Evolutionary conservation across 1,140 invertebrate species (phyloP), one percentile per base, ranked within the genome.

Genomic region (Leguminivora glycinivorella): DNA sequence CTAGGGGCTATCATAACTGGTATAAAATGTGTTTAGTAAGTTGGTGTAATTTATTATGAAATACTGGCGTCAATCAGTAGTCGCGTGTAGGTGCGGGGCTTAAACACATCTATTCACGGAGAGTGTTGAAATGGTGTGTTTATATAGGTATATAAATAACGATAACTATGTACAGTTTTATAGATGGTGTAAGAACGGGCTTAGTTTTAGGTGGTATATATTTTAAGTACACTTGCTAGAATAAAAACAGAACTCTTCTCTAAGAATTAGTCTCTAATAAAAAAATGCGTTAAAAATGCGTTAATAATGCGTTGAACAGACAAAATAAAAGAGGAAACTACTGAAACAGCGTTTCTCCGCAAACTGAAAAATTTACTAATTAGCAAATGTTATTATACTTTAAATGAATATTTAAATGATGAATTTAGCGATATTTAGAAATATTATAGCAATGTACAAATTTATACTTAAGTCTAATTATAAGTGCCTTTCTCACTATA

Each of bases 1-100:
- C 29, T 25, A 68, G 70, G 58, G 63, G 47, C 40, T 56, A 26
- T 5, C 4, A n/a, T 34, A 34, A 5, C 6, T 56, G 40, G n/a
- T 38, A n/a, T 69, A 70, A 14, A 1, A 67, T 68, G 38, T 73
- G 52, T 29, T n/a, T 24, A 4, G 26, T 71, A 74, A 52, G 3
- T 72, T 71, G 52, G 77, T 58, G 19, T 6, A 25, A 19, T 26
- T 43, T 70, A 63, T 63, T 75, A 71, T 73, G 34, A 67, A 68
- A 71, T 69, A 74, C 70, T 77, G 75, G 77, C 78, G 74, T 74
- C 78, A 74, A 72, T 80, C 78, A 77, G 38, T 74, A 56, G 43
- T 43, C 40, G 72, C 63, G 70, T 72, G 75, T 71, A 72, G 72
- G 71, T 74, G 72, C 60, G 72, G 43, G 66, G 58, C 74, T 79